A percentile compares a stretch with the other conserved stretches of the same genome.
These are phyloP conservation scores for Ophion slaviceki DNA, from an alignment of 2,888 invertebrate species.

Conservation along the genomic window DNA sequence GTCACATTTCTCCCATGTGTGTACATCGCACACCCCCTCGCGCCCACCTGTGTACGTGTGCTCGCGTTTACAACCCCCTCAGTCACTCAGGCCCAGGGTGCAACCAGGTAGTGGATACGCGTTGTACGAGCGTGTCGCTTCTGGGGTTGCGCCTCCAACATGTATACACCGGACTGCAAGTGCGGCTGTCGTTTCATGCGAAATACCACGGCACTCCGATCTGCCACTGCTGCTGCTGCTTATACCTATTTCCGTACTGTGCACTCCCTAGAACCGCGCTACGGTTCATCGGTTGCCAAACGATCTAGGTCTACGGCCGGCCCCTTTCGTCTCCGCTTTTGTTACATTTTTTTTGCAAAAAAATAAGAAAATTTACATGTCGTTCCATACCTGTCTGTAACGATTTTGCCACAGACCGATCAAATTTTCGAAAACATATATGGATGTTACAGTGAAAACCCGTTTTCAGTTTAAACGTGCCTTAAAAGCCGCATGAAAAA, in stretches of 20 bases:
- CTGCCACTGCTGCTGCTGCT: background rate
- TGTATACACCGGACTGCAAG: background rate
- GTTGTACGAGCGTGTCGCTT: conserved; percentile 21
- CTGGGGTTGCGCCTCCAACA: conserved; percentile 9
- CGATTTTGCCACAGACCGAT: too few relatives aligned
- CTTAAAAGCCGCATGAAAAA: too few relatives aligned
- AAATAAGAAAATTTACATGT: background rate
- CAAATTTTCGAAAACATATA: too few relatives aligned
- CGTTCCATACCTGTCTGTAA: too few relatives aligned
- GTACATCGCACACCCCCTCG: conserved; percentile 8
- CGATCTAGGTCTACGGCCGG: background rate
- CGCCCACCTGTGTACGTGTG: conserved; percentile 12
- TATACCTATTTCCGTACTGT: conserved; percentile 1
- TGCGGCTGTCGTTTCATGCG: conserved; percentile 26
- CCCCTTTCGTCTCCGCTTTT: background rate
- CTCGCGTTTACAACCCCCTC: conserved; percentile 47
- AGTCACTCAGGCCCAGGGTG: conserved; percentile 46
- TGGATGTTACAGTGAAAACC: too few relatives aligned
- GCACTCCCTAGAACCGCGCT: background rate
- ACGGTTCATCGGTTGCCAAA: background rate
- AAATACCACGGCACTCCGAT: conserved; percentile 19
- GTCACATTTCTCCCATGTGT: conserved; percentile 35
- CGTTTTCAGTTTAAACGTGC: too few relatives aligned
- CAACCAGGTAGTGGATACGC: conserved; percentile 58
- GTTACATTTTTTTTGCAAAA: background rate